phyloP scores from a whole-genome alignment of 2,797 vertebrate species.

The Cheirogaleus major region DNA sequence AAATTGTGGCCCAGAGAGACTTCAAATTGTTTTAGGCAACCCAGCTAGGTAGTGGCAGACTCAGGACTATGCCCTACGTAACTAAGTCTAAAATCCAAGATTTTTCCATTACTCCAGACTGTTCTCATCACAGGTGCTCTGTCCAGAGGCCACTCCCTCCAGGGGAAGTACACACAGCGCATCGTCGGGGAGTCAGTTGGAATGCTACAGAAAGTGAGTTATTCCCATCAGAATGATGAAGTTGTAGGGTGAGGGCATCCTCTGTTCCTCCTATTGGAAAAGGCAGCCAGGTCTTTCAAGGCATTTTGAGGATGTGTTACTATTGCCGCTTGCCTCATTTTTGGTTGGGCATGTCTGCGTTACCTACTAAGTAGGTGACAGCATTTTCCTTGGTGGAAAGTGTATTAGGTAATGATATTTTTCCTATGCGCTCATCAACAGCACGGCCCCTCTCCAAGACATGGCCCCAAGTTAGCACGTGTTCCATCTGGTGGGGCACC shows the following conservation, averaged over 20 bases:
- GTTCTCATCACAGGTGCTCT: not conserved
- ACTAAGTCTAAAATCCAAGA: not conserved
- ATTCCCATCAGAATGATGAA: not conserved
- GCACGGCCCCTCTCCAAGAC: constrained; percentile 11
- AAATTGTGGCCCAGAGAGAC: not conserved
- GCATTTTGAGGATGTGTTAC: not conserved
- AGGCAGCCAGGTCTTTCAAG: not conserved
- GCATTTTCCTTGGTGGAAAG: constrained; percentile 66
- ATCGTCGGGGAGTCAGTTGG: not conserved
- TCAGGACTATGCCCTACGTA: not conserved
- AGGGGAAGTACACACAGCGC: not conserved
- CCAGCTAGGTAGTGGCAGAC: not conserved
- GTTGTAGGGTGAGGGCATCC: no score
- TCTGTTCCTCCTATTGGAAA: not conserved
- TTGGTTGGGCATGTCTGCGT: not conserved
- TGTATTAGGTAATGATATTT: constrained; percentile 65
- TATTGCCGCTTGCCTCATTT: not conserved
- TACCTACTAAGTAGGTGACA: constrained; percentile 60
- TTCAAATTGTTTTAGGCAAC: not conserved
- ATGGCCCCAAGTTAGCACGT: not conserved
- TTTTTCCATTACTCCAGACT: not conserved
- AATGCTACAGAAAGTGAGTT: not conserved
- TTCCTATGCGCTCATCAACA: constrained; percentile 54
- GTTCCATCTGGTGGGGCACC: not conserved
- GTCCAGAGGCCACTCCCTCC: not conserved